Conservation (phyloP, 2,113 vertebrate genomes). For the Abramis brama region DNA sequence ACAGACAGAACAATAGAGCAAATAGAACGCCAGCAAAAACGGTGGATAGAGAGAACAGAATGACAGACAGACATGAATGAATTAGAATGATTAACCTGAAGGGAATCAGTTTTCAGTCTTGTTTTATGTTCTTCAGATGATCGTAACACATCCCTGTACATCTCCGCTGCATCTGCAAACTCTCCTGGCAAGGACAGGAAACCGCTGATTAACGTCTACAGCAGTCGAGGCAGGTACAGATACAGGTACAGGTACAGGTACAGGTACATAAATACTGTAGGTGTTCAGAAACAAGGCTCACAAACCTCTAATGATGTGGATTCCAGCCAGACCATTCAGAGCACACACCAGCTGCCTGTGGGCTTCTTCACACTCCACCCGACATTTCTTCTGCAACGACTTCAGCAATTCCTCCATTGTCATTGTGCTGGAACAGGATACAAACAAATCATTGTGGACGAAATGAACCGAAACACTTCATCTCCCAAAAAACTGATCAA, state of each 20-base stretch:
- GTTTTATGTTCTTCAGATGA: constrained; percentile 98
- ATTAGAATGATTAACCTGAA: constrained; percentile 80
- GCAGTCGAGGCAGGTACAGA: background rate
- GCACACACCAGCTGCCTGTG: constrained; percentile 96
- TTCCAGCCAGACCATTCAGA: constrained; percentile 95
- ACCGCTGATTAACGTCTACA: background rate
- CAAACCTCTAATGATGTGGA: constrained; percentile 97
- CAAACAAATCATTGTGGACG: background rate
- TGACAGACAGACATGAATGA: no score
- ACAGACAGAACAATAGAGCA: no score
- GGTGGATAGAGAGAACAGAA: no score
- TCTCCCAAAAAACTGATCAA: constrained; percentile 22
- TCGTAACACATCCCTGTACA: constrained; percentile 93
- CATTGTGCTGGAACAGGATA: constrained; percentile 84
- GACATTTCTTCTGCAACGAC: constrained; percentile 97
- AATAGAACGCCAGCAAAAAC: no score
- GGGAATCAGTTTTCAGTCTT: constrained; percentile 94
- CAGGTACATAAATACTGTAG: background rate
- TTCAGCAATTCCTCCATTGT: constrained; percentile 97
- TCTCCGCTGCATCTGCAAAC: constrained; percentile 82
- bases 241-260: background rate
- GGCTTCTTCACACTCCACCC: constrained; percentile 95
- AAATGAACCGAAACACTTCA: background rate
- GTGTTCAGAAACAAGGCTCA: background rate
- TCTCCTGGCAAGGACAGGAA: constrained; percentile 77